Conservation (phyloP, 1,140 invertebrate genomes). For the Thaumatotibia leucotreta region DNA sequence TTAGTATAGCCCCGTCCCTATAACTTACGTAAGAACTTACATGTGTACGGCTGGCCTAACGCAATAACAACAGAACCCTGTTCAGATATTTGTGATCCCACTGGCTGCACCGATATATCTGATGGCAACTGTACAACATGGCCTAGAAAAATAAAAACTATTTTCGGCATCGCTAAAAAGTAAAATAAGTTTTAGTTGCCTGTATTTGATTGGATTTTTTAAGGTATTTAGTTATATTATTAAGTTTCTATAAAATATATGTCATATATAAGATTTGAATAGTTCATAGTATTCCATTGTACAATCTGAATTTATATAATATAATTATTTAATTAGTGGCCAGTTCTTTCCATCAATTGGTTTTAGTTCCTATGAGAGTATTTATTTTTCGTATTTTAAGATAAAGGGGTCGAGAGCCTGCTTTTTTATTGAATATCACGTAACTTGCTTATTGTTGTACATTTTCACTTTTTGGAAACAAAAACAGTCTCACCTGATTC, state of each 20-base stretch:
- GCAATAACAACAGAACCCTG: too few species aligned
- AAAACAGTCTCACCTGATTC: too few species aligned
- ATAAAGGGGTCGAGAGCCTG: not conserved
- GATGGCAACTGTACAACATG: too few species aligned
- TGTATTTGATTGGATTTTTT: not conserved
- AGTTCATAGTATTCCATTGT: not conserved
- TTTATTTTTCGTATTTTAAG: not conserved
- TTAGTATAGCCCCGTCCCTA: too few species aligned
- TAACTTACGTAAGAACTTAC: too few species aligned
- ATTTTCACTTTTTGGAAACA: too few species aligned
- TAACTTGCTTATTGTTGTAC: not conserved
- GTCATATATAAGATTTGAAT: not conserved
- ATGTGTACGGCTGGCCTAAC: too few species aligned
- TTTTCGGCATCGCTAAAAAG: too few species aligned
- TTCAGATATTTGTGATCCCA: too few species aligned
- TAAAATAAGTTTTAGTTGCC: too few species aligned
- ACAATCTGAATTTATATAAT: not conserved
- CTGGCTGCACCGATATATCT: too few species aligned
- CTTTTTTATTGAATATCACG: not conserved
- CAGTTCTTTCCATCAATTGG: not conserved
- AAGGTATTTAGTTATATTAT: not conserved
- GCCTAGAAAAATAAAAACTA: too few species aligned
- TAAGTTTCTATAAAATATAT: not conserved
- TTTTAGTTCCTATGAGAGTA: conserved; percentile 13
- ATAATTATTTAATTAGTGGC: not conserved